Percentiles rank a stretch among this genome's conserved stretches.
Conservation (phyloP, 2,113 vertebrate species). For the Potamarius usumacintae region DNA sequence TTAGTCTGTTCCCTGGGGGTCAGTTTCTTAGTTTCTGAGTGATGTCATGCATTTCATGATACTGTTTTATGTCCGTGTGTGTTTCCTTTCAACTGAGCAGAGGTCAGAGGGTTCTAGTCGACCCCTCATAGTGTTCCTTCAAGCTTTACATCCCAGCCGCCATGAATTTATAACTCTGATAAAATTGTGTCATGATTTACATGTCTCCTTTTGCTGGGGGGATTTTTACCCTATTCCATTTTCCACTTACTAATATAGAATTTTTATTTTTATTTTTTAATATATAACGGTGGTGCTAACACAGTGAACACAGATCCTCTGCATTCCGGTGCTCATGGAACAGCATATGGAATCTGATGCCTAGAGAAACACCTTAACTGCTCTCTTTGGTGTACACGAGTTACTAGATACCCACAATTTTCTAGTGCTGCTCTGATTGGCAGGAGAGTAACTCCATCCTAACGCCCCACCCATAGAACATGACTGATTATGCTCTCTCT, state of each 20-base stretch:
- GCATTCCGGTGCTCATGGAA: neutral
- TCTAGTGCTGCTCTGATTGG: neutral
- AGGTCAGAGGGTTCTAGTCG: conserved; percentile 9
- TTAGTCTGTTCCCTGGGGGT: neutral
- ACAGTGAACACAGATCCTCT: neutral
- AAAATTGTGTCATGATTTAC: neutral
- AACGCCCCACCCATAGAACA: neutral
- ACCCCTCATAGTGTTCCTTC: neutral
- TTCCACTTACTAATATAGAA: neutral
- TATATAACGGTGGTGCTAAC: neutral
- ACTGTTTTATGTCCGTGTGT: neutral
- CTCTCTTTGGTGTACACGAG: neutral
- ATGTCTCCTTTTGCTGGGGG: neutral
- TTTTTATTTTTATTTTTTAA: neutral
- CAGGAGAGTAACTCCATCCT: neutral
- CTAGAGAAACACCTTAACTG: neutral
- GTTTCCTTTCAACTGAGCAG: conserved; percentile 21
- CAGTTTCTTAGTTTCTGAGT: neutral
- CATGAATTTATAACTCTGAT: neutral
- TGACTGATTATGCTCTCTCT: neutral
- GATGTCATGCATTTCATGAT: neutral
- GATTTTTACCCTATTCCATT: neutral
- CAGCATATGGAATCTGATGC: neutral
- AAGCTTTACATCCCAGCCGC: neutral
- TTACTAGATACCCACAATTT: neutral